Evolutionary conservation across 2,113 vertebrate genomes (phyloP), one percentile per base, ranked within the genome.

Genomic region (Cynocephalus volans): DNA sequence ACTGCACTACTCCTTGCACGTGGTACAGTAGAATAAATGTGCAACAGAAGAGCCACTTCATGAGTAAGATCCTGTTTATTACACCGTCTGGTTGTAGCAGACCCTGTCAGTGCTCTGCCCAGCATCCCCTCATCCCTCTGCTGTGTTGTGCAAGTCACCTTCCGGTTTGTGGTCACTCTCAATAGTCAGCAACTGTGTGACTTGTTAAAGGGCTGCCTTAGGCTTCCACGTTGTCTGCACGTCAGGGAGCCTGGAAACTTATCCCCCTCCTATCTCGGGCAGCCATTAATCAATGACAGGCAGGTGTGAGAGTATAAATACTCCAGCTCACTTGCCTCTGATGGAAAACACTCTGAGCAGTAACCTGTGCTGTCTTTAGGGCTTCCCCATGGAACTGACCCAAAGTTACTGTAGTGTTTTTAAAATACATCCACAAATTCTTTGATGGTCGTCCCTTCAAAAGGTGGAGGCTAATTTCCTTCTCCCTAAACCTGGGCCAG

Each of bases 371-470:
- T 77, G 28, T 86, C 72, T 83, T 90, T 36, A 18, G 19, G 26
- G 33, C 56, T 13, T 93, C 64, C 17, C 52, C 64, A 26, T 1
- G 93, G 56, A 58, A 60, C 26, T 58, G 54, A 86, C 33, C 45
- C 23, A 28, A 62, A 36, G 21, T 69, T 24, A 48, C 64, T 54
- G 18, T 8, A 79, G n/a, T 60, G 56, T 26, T n/a, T 36, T 95
- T 83, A 62, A 95, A 79, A 82, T 23, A 62, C 18, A 26, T 56
- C 41, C 62, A 92, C 54, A 86, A 75, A 75, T 54, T 86, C 5
- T 82, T 72, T 83, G 79, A 83, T 56, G 69, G 0, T n/a, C 13
- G 8, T 79, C 17, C 52, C 14, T 84, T 83, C 56, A 84, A 83
- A 90, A 75, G 17, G 26, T n/a, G 54, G 54, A 69, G 54, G 17